phyloP scores from a whole-genome alignment of 2,888 invertebrate genomes.

The Drosophila neonasuta region DNA sequence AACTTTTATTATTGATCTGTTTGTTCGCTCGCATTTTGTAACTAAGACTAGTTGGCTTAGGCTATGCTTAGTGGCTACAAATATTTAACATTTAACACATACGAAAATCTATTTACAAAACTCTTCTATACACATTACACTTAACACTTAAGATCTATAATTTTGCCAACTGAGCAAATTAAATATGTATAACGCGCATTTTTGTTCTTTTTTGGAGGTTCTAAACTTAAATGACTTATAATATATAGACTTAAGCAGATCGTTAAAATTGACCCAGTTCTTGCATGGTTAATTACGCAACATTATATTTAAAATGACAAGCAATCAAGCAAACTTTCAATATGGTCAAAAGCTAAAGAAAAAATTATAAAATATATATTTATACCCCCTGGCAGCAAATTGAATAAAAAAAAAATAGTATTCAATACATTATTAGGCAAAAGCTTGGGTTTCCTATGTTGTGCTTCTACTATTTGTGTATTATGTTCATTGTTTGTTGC shows the following conservation, averaged over 20 bases:
- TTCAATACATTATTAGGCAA: conserved; percentile 26
- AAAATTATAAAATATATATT: conserved; percentile 4
- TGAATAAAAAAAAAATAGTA: conserved; percentile 4
- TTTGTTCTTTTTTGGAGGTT: conserved; percentile 41
- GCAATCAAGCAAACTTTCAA: conserved; percentile 56
- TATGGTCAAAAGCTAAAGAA: conserved; percentile 23
- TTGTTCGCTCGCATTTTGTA: conserved; percentile 70
- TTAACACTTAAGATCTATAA: conserved; percentile 63
- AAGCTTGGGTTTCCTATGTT: conserved; percentile 11
- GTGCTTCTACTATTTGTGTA: background rate
- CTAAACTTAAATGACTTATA: conserved; percentile 70
- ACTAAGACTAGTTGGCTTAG: conserved; percentile 71
- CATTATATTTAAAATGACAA: conserved; percentile 35
- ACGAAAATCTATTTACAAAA: conserved; percentile 68
- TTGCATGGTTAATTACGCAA: conserved; percentile 11
- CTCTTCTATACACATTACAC: conserved; percentile 63
- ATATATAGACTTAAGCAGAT: conserved; percentile 59
- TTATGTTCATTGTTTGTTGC: conserved; percentile 8
- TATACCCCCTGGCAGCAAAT: conserved; percentile 38
- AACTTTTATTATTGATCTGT: conserved; percentile 55
- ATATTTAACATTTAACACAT: conserved; percentile 70
- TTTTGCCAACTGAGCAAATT: conserved; percentile 40
- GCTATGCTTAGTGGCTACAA: conserved; percentile 61
- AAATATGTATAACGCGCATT: conserved; percentile 38
- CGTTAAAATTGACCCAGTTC: conserved; percentile 72